Percentiles rank a stretch among this genome's conserved stretches.
phyloP scores from a whole-genome alignment of 2,113 vertebrate genomes.

The Gobius niger region DNA sequence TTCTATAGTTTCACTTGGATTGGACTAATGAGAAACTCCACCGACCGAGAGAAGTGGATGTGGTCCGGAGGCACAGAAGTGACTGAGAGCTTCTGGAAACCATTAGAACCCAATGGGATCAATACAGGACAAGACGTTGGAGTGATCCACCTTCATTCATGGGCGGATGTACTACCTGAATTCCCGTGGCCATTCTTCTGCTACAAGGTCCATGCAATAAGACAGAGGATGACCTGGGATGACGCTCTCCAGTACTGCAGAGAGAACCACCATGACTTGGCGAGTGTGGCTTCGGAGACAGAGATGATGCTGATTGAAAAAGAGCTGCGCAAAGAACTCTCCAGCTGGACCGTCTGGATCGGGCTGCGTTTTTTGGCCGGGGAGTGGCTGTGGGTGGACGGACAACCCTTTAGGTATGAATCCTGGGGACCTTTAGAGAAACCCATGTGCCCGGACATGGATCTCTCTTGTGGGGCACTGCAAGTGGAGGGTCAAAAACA shows the following conservation, averaged over 20 bases:
- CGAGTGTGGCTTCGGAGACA: no score
- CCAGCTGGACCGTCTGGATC: conserved; percentile 23
- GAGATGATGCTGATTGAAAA: no score
- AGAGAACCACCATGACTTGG: no score
- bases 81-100: not conserved
- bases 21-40: not conserved
- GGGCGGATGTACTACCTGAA: not conserved
- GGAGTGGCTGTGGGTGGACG: conserved; percentile 44
- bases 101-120: not conserved
- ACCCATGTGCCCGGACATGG: conserved; percentile 4
- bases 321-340: no score
- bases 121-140: not conserved
- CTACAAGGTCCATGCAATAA: not conserved
- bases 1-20: not conserved
- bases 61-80: not conserved
- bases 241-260: no score
- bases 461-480: conserved; percentile 21
- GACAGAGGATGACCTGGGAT: no score
- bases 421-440: conserved; percentile 21
- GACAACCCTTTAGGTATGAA: conserved; percentile 9
- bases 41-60: not conserved
- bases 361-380: conserved; percentile 39
- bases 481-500: fast-evolving
- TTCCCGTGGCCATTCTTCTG: not conserved
- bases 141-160: not conserved